These are phyloP conservation scores for Pseudopodoces humilis DNA, from an alignment of 2,113 vertebrate species.

Conservation along the genomic window DNA sequence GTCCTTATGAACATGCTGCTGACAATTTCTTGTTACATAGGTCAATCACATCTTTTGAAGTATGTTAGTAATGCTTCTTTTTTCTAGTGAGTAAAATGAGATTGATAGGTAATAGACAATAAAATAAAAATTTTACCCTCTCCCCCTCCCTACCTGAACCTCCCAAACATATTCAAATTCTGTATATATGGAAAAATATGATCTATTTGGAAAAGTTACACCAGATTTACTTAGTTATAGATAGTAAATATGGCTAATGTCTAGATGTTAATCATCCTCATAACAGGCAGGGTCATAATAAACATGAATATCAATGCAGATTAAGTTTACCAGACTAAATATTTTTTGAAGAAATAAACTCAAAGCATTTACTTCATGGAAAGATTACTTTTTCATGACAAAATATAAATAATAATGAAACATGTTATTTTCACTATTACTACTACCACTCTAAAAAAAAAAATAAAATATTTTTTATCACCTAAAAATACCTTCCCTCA, in stretches of 20 bases:
- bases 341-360: not conserved
- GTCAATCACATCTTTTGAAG: not conserved
- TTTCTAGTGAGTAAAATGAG: not conserved
- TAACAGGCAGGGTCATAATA: not conserved
- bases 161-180: not conserved
- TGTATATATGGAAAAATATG: not conserved
- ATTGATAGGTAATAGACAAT: not conserved
- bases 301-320: not conserved
- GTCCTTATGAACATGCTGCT: not conserved
- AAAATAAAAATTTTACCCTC: not conserved
- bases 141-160: rapidly evolving
- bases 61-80: not conserved
- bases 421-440: not conserved
- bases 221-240: not conserved
- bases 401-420: not conserved
- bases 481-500: not conserved
- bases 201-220: not conserved
- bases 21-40: not conserved
- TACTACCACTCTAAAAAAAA: not conserved
- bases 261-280: not conserved
- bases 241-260: not conserved
- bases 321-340: not conserved
- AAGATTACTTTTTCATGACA: not conserved
- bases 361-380: not conserved
- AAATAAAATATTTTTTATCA: not conserved